Evolutionary conservation across 53 echinoderm and acorn worm species (phyloP).

Genomic region (Temnopleurus reevesii): DNA sequence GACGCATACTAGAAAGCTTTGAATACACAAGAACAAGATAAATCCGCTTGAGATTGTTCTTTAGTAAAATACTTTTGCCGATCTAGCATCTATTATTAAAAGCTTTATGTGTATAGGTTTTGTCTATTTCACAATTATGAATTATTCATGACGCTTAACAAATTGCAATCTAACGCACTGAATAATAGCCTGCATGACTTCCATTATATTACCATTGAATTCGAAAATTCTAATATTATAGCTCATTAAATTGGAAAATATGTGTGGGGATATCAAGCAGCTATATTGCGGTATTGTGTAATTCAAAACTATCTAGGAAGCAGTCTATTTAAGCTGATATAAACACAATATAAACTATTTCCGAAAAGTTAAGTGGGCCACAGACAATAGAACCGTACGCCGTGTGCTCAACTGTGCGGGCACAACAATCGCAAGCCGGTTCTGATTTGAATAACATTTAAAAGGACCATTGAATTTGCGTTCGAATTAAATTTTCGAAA

Average conservation of each 20-base stretch:
- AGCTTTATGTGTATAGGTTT: not conserved
- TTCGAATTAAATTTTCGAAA: too few relatives aligned
- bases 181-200: not conserved
- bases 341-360: too few relatives aligned
- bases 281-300: conserved; percentile 22
- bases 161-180: not conserved
- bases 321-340: not conserved
- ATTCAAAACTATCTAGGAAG: conserved; percentile 49
- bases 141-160: not conserved
- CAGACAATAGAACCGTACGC: too few relatives aligned
- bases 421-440: too few relatives aligned
- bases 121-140: not conserved
- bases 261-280: not conserved
- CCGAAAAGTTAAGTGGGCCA: too few relatives aligned
- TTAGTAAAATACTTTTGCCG: not conserved
- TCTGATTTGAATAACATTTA: too few relatives aligned
- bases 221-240: not conserved
- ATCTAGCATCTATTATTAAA: not conserved
- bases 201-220: not conserved
- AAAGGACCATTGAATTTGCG: too few relatives aligned
- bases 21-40: conserved; percentile 11
- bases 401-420: too few relatives aligned
- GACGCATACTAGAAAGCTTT: not conserved
- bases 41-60: not conserved
- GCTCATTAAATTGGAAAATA: not conserved